Percentiles rank a stretch among this genome's conserved stretches.
Evolutionary conservation across 2,113 vertebrate genomes (phyloP).

Genomic region (Dryoscopus gambensis): DNA sequence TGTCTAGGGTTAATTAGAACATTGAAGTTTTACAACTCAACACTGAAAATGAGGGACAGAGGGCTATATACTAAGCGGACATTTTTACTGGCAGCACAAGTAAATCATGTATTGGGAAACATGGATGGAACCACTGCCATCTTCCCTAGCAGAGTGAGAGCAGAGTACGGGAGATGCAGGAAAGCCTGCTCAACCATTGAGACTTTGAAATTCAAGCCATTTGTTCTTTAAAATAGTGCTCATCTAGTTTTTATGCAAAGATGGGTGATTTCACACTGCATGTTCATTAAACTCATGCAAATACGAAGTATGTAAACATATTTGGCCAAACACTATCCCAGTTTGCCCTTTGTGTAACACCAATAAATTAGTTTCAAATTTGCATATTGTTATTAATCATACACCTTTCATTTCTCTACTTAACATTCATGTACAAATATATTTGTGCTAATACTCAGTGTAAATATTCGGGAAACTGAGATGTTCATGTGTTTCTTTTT

Average conservation of each 20-base stretch:
- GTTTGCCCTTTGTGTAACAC: conserved; percentile 52
- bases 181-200: not conserved
- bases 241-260: conserved; percentile 40
- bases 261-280: conserved; percentile 40
- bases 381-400: conserved; percentile 59
- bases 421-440: conserved; percentile 54
- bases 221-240: not conserved
- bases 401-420: conserved; percentile 51
- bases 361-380: conserved; percentile 56
- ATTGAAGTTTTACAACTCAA: not conserved
- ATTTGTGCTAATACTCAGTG: conserved; percentile 6
- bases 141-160: not conserved
- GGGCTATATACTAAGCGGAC: not conserved
- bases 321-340: conserved; percentile 41
- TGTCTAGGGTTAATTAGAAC: not conserved
- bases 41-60: not conserved
- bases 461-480: not conserved
- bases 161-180: not conserved
- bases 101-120: not conserved
- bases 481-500: not conserved
- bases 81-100: not conserved
- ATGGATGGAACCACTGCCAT: not conserved
- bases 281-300: conserved; percentile 45
- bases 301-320: conserved; percentile 54
- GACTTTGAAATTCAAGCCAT: not conserved